Conservation (phyloP, 2,113 vertebrate species). For the Gopherus evgoodei region DNA sequence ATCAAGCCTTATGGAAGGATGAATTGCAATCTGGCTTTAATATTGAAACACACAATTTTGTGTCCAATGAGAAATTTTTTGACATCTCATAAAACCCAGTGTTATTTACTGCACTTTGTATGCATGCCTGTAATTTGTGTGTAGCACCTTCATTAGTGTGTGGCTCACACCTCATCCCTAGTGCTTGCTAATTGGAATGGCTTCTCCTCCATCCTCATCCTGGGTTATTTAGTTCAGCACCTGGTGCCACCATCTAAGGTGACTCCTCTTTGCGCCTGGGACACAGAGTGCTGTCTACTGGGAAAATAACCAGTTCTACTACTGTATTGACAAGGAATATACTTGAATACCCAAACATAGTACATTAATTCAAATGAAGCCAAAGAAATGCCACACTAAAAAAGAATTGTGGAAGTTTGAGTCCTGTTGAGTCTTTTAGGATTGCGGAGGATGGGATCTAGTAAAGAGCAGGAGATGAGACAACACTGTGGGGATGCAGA, state of each 20-base stretch:
- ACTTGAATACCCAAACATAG: too few species aligned
- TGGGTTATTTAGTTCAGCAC: too few species aligned
- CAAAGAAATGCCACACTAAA: too few species aligned
- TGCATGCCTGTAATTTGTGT: constrained; percentile 44
- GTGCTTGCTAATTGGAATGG: neutral
- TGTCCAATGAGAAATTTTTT: constrained; percentile 3
- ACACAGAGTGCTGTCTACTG: too few species aligned
- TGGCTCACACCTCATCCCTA: neutral
- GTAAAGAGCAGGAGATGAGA: neutral
- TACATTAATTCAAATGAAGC: too few species aligned
- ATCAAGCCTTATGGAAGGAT: constrained; percentile 21
- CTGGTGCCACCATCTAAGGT: too few species aligned
- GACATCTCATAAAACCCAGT: constrained; percentile 4
- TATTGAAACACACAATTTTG: constrained; percentile 40
- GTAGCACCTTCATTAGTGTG: neutral
- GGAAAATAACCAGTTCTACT: too few species aligned
- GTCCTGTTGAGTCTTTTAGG: neutral
- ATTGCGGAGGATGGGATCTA: neutral
- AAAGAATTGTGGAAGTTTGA: neutral
- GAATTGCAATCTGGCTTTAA: constrained; percentile 34
- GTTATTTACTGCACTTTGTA: constrained; percentile 51
- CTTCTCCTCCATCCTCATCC: too few species aligned
- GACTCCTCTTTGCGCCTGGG: too few species aligned
- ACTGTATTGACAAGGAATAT: too few species aligned
- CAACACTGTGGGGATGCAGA: neutral